phyloP scores from a whole-genome alignment of 1,140 invertebrate species.

The Pissodes strobi region DNA sequence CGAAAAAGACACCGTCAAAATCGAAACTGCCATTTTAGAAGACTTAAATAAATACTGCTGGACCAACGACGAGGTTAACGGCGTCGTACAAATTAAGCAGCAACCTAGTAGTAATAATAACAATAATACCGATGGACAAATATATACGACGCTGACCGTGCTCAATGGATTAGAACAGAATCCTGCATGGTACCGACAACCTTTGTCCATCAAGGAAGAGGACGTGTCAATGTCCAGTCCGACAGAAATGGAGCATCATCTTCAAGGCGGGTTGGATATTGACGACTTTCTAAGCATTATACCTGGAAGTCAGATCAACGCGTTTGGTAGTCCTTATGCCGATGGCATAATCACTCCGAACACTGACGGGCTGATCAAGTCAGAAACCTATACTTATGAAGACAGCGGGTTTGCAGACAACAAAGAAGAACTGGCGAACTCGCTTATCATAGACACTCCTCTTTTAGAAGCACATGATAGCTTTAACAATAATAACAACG shows the following conservation, averaged over 20 bases:
- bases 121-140: conserved; percentile 62
- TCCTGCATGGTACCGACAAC: conserved; percentile 59
- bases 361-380: conserved; percentile 61
- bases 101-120: conserved; percentile 59
- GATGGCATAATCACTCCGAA: conserved; percentile 50
- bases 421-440: conserved; percentile 62
- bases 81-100: conserved; percentile 57
- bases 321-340: conserved; percentile 61
- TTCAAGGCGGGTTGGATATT: conserved; percentile 63
- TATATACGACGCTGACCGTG: conserved; percentile 68
- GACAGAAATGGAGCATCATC: conserved; percentile 59
- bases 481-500: conserved; percentile 74
- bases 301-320: conserved; percentile 56
- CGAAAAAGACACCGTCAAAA: conserved; percentile 69
- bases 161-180: conserved; percentile 62
- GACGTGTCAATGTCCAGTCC: conserved; percentile 64
- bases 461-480: conserved; percentile 59
- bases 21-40: conserved; percentile 75
- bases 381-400: conserved; percentile 68
- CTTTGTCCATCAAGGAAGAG: conserved; percentile 59
- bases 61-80: conserved; percentile 65
- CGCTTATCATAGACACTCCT: conserved; percentile 58
- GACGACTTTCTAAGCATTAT: conserved; percentile 68
- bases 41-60: conserved; percentile 82
- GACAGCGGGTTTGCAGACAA: conserved; percentile 72